A percentile compares a stretch with the other conserved stretches of the same genome.
Conservation (phyloP, 2,888 invertebrate species). For the Stenolophus ochropezus region DNA sequence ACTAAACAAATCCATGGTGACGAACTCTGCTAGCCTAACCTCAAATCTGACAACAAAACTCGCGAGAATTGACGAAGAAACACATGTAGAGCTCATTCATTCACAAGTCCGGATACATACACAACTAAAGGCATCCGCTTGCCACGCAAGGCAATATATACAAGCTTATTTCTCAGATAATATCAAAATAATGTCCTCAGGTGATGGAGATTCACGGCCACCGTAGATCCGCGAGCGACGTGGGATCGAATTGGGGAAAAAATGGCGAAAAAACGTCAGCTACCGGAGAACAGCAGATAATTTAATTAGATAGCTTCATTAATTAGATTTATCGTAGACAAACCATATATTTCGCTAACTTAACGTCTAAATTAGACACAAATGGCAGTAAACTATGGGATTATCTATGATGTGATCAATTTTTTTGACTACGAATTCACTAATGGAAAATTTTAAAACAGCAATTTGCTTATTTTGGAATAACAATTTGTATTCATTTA, state of each 20-base stretch:
- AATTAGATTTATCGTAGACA: conserved; percentile 20
- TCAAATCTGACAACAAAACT: background rate
- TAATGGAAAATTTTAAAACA: background rate
- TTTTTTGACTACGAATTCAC: background rate
- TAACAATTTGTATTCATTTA: background rate
- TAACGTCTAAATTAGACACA: conserved; percentile 27
- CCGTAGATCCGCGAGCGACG: conserved; percentile 53
- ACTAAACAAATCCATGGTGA: conserved; percentile 26
- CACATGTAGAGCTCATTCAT: conserved; percentile 21
- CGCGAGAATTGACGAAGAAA: background rate
- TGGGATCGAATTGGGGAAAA: conserved; percentile 24
- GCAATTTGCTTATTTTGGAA: background rate
- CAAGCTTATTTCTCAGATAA: conserved; percentile 53
- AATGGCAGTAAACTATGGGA: background rate
- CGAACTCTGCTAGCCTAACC: conserved; percentile 5
- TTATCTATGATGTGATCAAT: conserved; percentile 7
- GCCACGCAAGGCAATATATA: conserved; percentile 46
- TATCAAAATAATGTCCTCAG: conserved; percentile 56
- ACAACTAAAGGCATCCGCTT: conserved; percentile 36
- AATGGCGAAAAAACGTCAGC: background rate
- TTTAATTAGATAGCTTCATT: conserved; percentile 15
- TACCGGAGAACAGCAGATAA: conserved; percentile 23
- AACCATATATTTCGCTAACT: conserved; percentile 22
- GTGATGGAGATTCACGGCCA: conserved; percentile 50
- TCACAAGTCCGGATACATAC: conserved; percentile 22